phyloP scores from a whole-genome alignment of 2,113 vertebrate genomes.

The Sapayoa aenigma region DNA sequence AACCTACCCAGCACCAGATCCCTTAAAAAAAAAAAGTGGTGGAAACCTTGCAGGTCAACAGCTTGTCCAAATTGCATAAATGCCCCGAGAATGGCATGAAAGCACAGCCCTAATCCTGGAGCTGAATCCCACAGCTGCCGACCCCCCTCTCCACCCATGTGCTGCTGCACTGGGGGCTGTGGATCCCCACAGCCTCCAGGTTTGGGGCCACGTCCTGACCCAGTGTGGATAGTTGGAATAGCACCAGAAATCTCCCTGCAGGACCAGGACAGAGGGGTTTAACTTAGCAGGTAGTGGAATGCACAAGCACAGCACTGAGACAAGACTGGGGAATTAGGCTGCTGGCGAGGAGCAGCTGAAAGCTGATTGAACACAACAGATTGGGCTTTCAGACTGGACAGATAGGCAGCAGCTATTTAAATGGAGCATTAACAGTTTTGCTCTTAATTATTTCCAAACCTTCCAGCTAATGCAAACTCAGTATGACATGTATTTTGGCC shows the following conservation, averaged over 20 bases:
- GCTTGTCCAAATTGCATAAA: not conserved
- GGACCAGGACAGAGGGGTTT: constrained; percentile 21
- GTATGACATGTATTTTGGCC: not conserved
- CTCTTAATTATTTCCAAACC: constrained; percentile 63
- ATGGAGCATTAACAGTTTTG: constrained; percentile 61
- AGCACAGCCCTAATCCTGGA: not conserved
- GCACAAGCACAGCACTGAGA: constrained; percentile 50
- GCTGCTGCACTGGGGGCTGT: not conserved
- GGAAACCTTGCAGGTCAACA: not conserved
- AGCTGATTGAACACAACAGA: constrained; percentile 62
- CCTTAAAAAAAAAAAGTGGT: not conserved
- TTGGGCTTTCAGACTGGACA: constrained; percentile 59
- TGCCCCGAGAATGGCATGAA: not conserved
- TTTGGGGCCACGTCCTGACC: not conserved
- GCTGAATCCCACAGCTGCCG: constrained; percentile 1
- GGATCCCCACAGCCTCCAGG: not conserved
- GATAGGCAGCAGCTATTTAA: constrained; percentile 61
- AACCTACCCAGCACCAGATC: not conserved
- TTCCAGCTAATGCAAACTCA: constrained; percentile 1
- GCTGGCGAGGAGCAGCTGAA: constrained; percentile 56
- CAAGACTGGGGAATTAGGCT: constrained; percentile 56
- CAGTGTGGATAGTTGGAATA: constrained; percentile 4
- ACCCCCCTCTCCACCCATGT: not conserved
- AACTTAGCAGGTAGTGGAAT: constrained; percentile 59
- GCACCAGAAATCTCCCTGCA: not conserved